phyloP scores from a whole-genome alignment of 2,797 vertebrate genomes.

The Zalophus californianus region DNA sequence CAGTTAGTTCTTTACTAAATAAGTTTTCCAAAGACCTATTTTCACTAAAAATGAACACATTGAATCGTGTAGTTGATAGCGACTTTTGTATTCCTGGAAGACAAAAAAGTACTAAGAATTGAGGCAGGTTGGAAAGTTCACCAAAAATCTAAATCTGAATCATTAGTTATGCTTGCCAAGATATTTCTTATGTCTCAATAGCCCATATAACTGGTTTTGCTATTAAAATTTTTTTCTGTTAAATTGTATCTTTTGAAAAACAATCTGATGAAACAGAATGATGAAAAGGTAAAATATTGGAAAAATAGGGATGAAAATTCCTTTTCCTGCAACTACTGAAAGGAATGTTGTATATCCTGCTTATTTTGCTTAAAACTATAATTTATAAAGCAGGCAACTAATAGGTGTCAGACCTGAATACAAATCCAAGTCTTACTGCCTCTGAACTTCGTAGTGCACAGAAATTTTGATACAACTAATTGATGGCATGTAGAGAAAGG shows the following conservation, averaged over 20 bases:
- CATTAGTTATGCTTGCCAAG: not conserved
- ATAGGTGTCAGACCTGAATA: not conserved
- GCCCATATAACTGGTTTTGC: not conserved
- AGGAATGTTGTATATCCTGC: not conserved
- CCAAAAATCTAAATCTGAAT: slow-evolving; percentile 16
- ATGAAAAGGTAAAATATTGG: not conserved
- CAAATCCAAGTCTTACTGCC: slow-evolving; percentile 7
- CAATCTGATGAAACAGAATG: not conserved
- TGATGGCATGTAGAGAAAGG: not conserved
- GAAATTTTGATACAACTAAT: not conserved
- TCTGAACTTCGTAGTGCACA: not conserved
- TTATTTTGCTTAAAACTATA: not conserved
- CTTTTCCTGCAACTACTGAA: not conserved
- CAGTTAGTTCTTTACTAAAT: not conserved
- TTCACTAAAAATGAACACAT: not conserved
- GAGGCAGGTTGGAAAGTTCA: not conserved
- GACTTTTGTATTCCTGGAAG: not conserved
- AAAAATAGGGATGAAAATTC: not conserved
- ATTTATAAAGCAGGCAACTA: not conserved
- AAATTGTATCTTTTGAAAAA: not conserved
- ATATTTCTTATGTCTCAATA: not conserved
- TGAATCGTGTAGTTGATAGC: not conserved
- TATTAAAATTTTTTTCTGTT: not conserved
- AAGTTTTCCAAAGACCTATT: not conserved
- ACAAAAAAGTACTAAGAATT: not conserved